Evolutionary conservation across 2,888 invertebrate genomes (phyloP).

Genomic region (Coremacera marginata): DNA sequence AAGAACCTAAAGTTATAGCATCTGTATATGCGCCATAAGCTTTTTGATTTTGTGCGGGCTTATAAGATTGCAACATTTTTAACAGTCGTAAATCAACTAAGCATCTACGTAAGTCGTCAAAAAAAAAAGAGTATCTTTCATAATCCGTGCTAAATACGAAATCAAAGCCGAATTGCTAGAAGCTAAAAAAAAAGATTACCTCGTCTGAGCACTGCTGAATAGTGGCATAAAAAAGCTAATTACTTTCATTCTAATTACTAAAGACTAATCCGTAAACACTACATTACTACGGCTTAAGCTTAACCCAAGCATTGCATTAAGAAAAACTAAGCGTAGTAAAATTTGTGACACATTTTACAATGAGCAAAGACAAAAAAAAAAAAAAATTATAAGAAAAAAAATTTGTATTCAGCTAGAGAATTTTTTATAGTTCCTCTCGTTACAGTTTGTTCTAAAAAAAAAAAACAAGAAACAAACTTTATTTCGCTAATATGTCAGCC

Average conservation of each 20-base stretch:
- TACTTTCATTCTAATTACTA: slow-evolving; percentile 31
- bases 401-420: too few species aligned
- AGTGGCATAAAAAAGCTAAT: slow-evolving; percentile 19
- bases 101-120: too few species aligned
- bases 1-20: too few species aligned
- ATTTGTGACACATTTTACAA: slow-evolving; percentile 16
- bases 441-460: neutral
- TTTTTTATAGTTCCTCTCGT: too few species aligned
- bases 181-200: neutral
- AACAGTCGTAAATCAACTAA: too few species aligned
- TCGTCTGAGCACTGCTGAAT: neutral
- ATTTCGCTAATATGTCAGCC: neutral
- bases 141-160: slow-evolving; percentile 15
- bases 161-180: neutral
- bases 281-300: neutral
- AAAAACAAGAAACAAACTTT: neutral
- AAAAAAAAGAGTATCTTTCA: neutral
- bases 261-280: slow-evolving; percentile 24
- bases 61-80: too few species aligned
- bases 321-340: neutral
- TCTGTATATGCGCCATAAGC: too few species aligned
- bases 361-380: neutral
- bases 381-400: too few species aligned
- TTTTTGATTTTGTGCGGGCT: too few species aligned
- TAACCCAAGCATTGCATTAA: neutral